phyloP scores from a whole-genome alignment of 2,888 invertebrate species.

The Clusia tigrina region DNA sequence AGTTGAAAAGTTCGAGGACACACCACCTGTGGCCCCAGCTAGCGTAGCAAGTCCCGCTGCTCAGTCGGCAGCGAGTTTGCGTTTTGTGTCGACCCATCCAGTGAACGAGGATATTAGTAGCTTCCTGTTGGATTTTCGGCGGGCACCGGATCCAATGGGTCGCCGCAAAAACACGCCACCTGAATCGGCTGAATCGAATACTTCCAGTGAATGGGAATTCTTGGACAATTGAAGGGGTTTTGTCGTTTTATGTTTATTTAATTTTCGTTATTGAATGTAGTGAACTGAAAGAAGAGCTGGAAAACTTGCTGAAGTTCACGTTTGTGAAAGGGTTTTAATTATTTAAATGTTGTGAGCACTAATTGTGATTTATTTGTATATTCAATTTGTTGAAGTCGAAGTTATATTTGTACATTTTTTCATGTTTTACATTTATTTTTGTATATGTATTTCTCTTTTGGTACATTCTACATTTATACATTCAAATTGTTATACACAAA shows the following conservation, averaged over 20 bases:
- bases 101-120: conserved; percentile 44
- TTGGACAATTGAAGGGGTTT: conserved; percentile 52
- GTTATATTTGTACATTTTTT: not conserved
- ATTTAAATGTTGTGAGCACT: not conserved
- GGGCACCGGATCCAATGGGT: conserved; percentile 47
- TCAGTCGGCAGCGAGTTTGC: conserved; percentile 23
- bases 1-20: conserved; percentile 11
- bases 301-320: not conserved
- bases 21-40: not conserved
- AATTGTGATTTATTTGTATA: conserved; percentile 5
- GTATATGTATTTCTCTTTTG: not conserved
- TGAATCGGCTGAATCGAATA: conserved; percentile 48
- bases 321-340: not conserved
- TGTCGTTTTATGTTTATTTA: not conserved
- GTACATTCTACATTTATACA: not conserved
- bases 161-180: conserved; percentile 33
- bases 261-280: not conserved
- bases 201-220: conserved; percentile 63
- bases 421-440: not conserved
- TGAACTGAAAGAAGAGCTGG: not conserved
- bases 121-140: conserved; percentile 53
- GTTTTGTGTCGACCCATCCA: conserved; percentile 42
- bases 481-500: not conserved
- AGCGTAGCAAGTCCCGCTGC: not conserved
- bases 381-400: too few relatives aligned